Percentiles rank a stretch among this genome's conserved stretches.
Conservation (phyloP, 2,888 invertebrate genomes). For the Diploptera punctata region DNA sequence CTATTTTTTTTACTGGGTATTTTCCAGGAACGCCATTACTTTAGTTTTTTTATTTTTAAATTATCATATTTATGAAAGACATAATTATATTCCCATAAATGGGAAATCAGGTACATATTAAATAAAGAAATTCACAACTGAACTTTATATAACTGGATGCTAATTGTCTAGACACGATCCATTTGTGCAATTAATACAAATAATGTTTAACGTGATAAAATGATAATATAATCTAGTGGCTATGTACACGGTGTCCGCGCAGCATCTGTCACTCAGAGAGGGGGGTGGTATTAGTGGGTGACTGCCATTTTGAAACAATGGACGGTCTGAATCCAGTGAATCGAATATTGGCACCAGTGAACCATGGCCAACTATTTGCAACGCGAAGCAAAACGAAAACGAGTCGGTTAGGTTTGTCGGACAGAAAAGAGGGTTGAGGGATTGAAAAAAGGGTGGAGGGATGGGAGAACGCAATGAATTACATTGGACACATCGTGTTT, state of each 20-base stretch:
- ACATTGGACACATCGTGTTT: slow-evolving; percentile 12
- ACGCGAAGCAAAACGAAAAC: not conserved
- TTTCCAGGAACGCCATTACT: no score
- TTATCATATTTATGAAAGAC: no score
- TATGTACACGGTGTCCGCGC: not conserved
- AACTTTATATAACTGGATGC: no score
- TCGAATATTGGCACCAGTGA: slow-evolving; percentile 29
- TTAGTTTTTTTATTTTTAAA: no score
- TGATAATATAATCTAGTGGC: not conserved
- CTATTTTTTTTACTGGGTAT: no score
- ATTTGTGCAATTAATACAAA: no score
- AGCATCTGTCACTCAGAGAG: not conserved
- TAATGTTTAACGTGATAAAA: no score
- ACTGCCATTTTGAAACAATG: slow-evolving; percentile 14
- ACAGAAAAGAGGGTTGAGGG: slow-evolving; percentile 16
- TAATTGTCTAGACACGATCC: no score
- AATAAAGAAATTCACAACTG: no score
- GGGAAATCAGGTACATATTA: no score
- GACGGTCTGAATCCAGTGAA: not conserved
- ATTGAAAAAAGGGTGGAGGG: not conserved
- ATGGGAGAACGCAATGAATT: slow-evolving; percentile 15
- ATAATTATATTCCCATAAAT: no score
- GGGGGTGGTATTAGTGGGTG: not conserved
- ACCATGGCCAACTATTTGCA: slow-evolving; percentile 22
- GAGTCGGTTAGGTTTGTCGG: slow-evolving; percentile 7